Evolutionary conservation across 1,140 invertebrate genomes (phyloP), one percentile per base, ranked within the genome.

Genomic region (Lysiphlebus fabarum): DNA sequence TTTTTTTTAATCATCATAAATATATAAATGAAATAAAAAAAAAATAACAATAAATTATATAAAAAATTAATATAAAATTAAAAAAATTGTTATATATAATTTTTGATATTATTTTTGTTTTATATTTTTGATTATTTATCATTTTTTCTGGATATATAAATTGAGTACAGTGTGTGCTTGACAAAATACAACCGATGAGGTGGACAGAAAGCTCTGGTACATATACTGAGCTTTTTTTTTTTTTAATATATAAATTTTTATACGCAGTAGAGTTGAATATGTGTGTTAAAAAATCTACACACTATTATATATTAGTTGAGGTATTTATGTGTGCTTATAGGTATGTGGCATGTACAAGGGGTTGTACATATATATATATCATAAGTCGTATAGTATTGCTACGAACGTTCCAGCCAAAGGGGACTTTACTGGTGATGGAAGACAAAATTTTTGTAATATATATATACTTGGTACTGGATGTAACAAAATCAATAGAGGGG

Each of bases 401-500:
- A 33, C 45, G 36, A 45, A 57, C 56, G 56, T 58, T 58, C 56
- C 56, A 43, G n/a, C 40, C 47, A 26, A 47, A 59, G 57, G 50
- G 41, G 49, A 37, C 43, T 17, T 6, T 55, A 60, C 62, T 41
- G 62, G 36, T 56, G 63, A 62, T 11, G 37, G 26, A 36, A 48
- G 43, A 36, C 62, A 54, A 62, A 63, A 66, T 64, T 65, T 70
- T 65, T 67, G 68, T 63, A 1, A 17, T 7, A 33, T 4, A 26
- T 12, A 17, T 12, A 7, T 5, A 44, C 44, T 70, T 69, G 67
- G 67, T 67, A 72, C 72, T 77, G 67, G 68, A 72, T 77, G 74
- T 76, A 76, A 77, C 76, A 79, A 79, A 79, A 79, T 79, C 77
- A 79, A 79, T 79, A 79, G 76, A 79, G 76, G 76, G 77, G 76